Base-by-base conservation (phyloP, 2,797 vertebrate species). In the Ptychobarbus kaznakovi region DNA sequence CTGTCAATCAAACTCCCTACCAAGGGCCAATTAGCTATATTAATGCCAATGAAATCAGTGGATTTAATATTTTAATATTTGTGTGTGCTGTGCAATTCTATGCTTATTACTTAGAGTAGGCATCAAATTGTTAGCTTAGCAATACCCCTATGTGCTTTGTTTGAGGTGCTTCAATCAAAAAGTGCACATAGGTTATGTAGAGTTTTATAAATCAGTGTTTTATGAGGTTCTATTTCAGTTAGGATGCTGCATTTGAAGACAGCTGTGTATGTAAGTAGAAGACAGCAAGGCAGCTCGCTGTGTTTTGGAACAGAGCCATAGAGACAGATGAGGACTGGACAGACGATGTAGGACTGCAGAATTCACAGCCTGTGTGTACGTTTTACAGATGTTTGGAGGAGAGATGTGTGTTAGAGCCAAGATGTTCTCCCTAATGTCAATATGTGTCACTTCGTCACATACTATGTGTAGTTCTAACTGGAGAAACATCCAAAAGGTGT, bases 321-420 rank as follows among this genome's bases (percentile, higher is more conserved):
- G 63, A 49, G 49, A 86, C 46, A 86, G 79, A 78, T 63, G 73
- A 51, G 42, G 61, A 68, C 44, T 49, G 63, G 40, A 35, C 40
- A 66, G 42, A 25, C 28, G 25, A 18, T 20, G 51, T 22, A n/a
- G 4, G 49, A 4, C 46, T 49, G 25, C 42, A 51, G 44, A 51
- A 51, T 75, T 51, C 22, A 44, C 68, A 70, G 40, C 5, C 22
- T 83, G 56, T 74, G 68, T 56, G 35, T 78, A 18, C n/a, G 74
- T 68, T 70, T 25, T 9, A 28, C 56, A 38, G 25, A 58, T 18
- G n/a, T 20, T 15, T 84, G 75, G 32, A 79, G 40, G 38, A 32
- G 38, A 72, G 25, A 46, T 12, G 51, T 84, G 46, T 78, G 13
- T 65, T 44, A 68, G 18, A 16, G 46, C 77, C 22, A 35, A 72